A percentile compares a stretch with the other conserved stretches of the same genome.
Conservation (phyloP, 2,797 vertebrate species). For the Caiman crocodilus region DNA sequence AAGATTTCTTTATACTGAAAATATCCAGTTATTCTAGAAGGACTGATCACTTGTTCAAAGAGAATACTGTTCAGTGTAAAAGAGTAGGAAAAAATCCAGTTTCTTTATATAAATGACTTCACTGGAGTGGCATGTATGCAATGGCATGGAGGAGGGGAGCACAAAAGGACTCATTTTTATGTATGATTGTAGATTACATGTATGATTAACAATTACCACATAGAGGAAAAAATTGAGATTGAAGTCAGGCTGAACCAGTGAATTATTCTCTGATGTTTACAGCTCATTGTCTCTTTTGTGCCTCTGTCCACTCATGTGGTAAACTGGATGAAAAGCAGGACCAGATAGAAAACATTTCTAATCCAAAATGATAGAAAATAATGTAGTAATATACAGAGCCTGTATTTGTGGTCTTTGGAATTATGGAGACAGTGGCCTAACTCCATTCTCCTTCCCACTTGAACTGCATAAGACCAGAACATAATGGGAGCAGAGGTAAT, state of each 20-base stretch:
- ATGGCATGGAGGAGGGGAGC: background rate
- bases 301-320: background rate
- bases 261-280: background rate
- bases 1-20: background rate
- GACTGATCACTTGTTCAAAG: background rate
- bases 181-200: background rate
- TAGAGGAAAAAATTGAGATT: background rate
- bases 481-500: accelerated
- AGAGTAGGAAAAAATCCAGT: background rate
- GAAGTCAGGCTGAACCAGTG: background rate
- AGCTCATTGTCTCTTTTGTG: background rate
- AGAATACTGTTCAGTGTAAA: background rate
- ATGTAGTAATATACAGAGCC: background rate
- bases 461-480: background rate
- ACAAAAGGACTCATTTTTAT: background rate
- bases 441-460: background rate
- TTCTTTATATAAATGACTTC: constrained; percentile 25
- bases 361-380: background rate
- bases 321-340: background rate
- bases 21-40: background rate
- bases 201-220: background rate
- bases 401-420: background rate
- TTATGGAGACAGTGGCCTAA: background rate
- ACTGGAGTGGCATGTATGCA: background rate
- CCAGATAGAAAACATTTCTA: accelerated